Percentiles rank a stretch among this genome's conserved stretches.
phyloP scores from a whole-genome alignment of 2,113 vertebrate species.

The Melanotaenia duboulayi region DNA sequence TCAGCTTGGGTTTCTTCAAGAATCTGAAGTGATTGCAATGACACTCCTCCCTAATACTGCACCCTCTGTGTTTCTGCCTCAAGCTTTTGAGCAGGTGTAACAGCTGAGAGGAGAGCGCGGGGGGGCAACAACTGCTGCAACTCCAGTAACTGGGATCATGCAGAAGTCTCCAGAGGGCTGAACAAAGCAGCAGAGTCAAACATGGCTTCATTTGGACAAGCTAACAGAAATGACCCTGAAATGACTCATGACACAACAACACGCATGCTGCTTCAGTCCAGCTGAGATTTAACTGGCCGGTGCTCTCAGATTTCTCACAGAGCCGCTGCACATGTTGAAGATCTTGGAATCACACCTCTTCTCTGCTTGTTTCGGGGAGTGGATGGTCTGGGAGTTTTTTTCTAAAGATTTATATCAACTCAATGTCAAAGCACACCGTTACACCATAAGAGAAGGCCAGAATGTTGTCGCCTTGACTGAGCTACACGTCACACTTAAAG shows the following conservation, averaged over 20 bases:
- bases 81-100: slow-evolving; percentile 55
- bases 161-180: neutral
- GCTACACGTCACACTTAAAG: too few relatives aligned
- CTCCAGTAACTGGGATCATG: neutral
- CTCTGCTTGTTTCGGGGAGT: too few relatives aligned
- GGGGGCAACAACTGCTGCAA: slow-evolving; percentile 75
- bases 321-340: too few relatives aligned
- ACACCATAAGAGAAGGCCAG: too few relatives aligned
- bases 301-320: too few relatives aligned
- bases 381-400: too few relatives aligned
- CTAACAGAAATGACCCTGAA: slow-evolving; percentile 7
- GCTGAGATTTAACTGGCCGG: too few relatives aligned
- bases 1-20: slow-evolving; percentile 55
- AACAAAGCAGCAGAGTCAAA: slow-evolving; percentile 31
- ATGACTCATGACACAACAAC: neutral
- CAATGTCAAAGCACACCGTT: too few relatives aligned
- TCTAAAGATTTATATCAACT: too few relatives aligned
- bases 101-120: slow-evolving; percentile 74
- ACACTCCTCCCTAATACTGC: slow-evolving; percentile 61
- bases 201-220: slow-evolving; percentile 6
- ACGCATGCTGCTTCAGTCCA: neutral
- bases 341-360: too few relatives aligned
- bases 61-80: slow-evolving; percentile 72
- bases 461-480: too few relatives aligned
- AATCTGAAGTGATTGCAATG: slow-evolving; percentile 68